Evolutionary conservation across 1,140 invertebrate genomes (phyloP), one percentile per base, ranked within the genome.

Genomic region (Zophobas morio): DNA sequence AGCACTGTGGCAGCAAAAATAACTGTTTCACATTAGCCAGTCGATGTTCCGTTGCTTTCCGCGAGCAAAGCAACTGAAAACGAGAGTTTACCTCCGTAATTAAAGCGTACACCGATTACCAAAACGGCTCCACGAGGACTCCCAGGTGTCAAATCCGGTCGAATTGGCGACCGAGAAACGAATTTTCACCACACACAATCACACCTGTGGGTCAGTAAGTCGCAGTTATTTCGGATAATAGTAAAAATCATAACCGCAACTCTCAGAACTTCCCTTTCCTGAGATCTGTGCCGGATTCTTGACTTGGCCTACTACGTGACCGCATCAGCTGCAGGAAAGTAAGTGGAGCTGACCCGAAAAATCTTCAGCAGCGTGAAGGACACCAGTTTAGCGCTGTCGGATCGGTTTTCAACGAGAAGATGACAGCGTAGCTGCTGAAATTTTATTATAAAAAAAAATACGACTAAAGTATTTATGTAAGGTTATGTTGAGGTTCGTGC

Each of bases 281-380:
- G 60, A n/a, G 74, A 37, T 53, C 49, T 46, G 63, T 70, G 54
- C 60, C 47, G 54, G 60, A 51, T 57, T 70, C 57, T 51, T 51
- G 33, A 49, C 54, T 54, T 73, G 76, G 39, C 76, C 70, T 77
- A 77, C 76, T 77, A 74, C 76, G 76, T 77, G 76, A 73, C 56
- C 54, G 56, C 33, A 77, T 77, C 53, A 66, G 39, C 70, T 63
- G 51, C 56, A 77, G 70, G 76, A 77, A 77, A 77, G 76, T 74
- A 60, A 74, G 73, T 66, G 60, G 37, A 66, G 33, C 60, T 66
- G 60, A 66, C 60, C 60, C 60, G 60, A 66, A 66, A 66, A 66
- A 66, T 3, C 60, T 42, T 20, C 37, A 36, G 20, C 60, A 42
- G 37, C 60, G 60, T 66, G 60, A 66, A 66, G 60, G 60, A 66